Evolutionary conservation across 2,797 vertebrate species (phyloP).

Genomic region (Poecilia gillii): DNA sequence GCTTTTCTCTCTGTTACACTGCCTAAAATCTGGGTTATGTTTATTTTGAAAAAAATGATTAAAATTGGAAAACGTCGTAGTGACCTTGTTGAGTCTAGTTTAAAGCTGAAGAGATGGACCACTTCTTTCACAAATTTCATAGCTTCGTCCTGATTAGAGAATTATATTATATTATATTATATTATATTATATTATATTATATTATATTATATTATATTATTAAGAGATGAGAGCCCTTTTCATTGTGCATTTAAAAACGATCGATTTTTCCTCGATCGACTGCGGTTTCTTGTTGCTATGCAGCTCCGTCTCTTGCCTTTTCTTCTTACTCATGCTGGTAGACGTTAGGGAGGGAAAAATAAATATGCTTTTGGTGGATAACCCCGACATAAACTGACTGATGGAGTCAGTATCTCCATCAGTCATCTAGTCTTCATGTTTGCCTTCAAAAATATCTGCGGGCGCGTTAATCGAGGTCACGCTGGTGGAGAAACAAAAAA

Average conservation of each 20-base stretch:
- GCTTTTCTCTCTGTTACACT: too few species aligned
- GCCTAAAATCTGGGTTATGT: not conserved
- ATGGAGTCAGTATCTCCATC: not conserved
- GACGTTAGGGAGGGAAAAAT: not conserved
- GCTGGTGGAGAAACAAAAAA: conserved; percentile 12
- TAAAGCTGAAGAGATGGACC: not conserved
- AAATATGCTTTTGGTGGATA: not conserved
- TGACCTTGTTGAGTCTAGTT: not conserved
- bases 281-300: conserved; percentile 84
- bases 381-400: too few species aligned
- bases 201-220: not conserved
- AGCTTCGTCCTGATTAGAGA: not conserved
- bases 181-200: not conserved
- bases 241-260: conserved; percentile 13
- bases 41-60: not conserved
- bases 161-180: not conserved
- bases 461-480: not conserved
- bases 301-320: conserved; percentile 63
- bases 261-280: conserved; percentile 75
- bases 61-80: not conserved
- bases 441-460: not conserved
- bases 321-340: conserved; percentile 14
- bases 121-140: not conserved
- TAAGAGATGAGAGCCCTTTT: not conserved
- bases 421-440: not conserved